Evolutionary conservation across 2,888 invertebrate genomes (phyloP).

Genomic region (Caenorhabditis panamensis): DNA sequence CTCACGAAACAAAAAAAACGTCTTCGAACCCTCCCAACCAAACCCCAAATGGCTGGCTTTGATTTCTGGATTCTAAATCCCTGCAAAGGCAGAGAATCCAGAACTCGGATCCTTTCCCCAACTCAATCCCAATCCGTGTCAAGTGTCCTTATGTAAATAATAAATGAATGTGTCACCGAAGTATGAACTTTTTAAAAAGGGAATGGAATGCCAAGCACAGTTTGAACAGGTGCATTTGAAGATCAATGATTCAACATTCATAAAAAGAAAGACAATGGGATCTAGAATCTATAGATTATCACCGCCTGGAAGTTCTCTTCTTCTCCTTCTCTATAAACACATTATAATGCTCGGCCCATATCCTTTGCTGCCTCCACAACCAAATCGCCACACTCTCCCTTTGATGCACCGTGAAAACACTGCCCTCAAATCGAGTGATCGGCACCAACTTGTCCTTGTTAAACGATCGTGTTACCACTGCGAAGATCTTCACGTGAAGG

Average conservation of each 20-base stretch:
- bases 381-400: conserved; percentile 78
- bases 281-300: not conserved
- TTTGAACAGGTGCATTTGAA: conserved; percentile 3
- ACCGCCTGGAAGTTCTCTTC: conserved; percentile 27
- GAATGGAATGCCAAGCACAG: too few species aligned
- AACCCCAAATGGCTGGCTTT: conserved; percentile 4
- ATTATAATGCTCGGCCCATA: conserved; percentile 59
- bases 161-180: conserved; percentile 23
- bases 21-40: not conserved
- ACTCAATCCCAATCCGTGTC: conserved; percentile 3
- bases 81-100: too few species aligned
- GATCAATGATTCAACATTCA: not conserved
- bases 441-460: conserved; percentile 73
- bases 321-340: conserved; percentile 57
- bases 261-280: not conserved
- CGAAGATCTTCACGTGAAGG: conserved; percentile 74
- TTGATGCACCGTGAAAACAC: conserved; percentile 76
- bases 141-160: conserved; percentile 44
- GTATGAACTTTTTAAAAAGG: conserved; percentile 6
- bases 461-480: conserved; percentile 67
- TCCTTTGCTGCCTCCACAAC: conserved; percentile 78
- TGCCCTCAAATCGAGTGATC: conserved; percentile 77
- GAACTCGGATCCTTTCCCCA: not conserved
- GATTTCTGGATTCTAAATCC: too few species aligned
- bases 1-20: not conserved